Evolutionary conservation across 2,888 invertebrate species (phyloP), one percentile per base, ranked within the genome.

Genomic region (Azorinus chamasolen): DNA sequence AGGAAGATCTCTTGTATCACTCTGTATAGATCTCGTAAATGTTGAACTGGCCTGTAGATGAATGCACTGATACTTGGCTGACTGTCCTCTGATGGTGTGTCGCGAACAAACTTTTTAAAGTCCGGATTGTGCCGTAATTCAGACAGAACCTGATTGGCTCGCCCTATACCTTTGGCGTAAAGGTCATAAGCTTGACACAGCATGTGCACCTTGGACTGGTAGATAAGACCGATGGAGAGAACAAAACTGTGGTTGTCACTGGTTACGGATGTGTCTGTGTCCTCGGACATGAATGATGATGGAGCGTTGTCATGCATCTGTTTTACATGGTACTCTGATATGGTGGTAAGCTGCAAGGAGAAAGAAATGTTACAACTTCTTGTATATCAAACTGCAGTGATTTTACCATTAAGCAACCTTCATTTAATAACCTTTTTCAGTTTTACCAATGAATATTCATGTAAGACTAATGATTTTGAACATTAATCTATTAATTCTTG

Each of bases 271-370:
- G 86, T 83, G 58, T 87, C 87, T 0, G 81, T 81, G 39, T 87
- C 88, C n/a, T 88, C 88, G 2, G 88, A 87, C 16, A 87, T 83
- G 53, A 85, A 82, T 25, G 87, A 83, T 10, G 88, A 85, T 0
- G 90, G 89, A 6, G 84, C 79, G 61, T 88, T 89, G 58, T 89
- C 89, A 27, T 90, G 87, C 79, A 91, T 89, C 83, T 91, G 90
- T 72, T 89, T 89, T 22, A 90, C 80, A 62, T 90, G 89, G 83
- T 88, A 91, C 74, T 90, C 89, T 0, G 91, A 90, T 53, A 91
- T 89, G 8, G 87, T 88, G 37, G 89, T 88, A 61, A 91, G 75
- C 90, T 90, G 83, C 41, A 72, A 59, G 5, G 14, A 54, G 55
- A 45, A 59, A 37, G 18, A 20, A 51, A 32, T 10, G 10, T 32